Base-by-base conservation (phyloP, 1,140 invertebrate species). In the Zaprionus nigranus region DNA sequence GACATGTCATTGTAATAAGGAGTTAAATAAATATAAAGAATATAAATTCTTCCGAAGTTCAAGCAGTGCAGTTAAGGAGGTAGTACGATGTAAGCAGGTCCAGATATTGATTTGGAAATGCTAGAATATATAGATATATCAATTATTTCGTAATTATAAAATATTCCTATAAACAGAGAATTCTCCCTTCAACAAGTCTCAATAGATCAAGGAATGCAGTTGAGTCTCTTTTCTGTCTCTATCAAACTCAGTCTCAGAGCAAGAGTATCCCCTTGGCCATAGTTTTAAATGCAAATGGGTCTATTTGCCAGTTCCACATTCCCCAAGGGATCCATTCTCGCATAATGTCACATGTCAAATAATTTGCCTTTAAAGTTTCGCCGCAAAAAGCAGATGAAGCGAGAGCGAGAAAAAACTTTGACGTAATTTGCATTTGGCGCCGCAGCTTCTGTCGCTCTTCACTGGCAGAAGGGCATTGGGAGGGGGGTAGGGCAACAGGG, bases 341-440 rank as follows among this genome's bases (percentile, higher is more conserved):
- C 66, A 65, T 75, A 77, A 79, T 79, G 75, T 82, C 84, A 82
- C 85, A 78, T 81, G 84, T 87, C 84, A 88, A 88, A 82, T 61
- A 58, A 79, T 78, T 75, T 79, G 76, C 71, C 65, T 85, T 87
- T 87, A 73, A 87, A 87, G 83, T 87, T 83, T 74, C 63, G 84
- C 84, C 84, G 84, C 64, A 72, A 66, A 30, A 34, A n/a, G 28
- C 24, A 17, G n/a, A 36, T 15, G n/a, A 60, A 60, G 30, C 20
- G 13, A 43, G 38, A 40, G 38, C 22, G 26, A 60, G 24, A 56
- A 9, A 71, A 77, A 75, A 60, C 57, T 75, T 85, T 75, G 78
- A 85, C 67, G 70, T 70, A 87, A 87, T 87, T 87, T 88, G 80
- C 84, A 81, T 88, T 70, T 74, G 68, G 79, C 81, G 81, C 77